Evolutionary conservation across 2,888 invertebrate genomes (phyloP).

Genomic region (Leucoma salicis): DNA sequence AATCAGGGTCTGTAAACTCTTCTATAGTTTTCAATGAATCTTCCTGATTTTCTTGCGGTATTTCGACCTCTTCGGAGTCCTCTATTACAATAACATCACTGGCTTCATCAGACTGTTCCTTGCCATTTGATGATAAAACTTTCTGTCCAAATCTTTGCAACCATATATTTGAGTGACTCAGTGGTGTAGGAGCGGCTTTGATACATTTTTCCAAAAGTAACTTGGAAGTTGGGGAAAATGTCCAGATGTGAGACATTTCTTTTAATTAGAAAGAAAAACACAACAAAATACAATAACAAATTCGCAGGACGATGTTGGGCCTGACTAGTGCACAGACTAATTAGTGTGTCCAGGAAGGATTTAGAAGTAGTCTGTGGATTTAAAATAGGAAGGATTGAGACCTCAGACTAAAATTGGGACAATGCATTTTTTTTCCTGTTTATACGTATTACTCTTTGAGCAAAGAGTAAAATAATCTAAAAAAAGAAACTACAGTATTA

Average conservation of each 20-base stretch:
- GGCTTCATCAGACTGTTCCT: constrained; percentile 4
- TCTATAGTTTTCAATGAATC: constrained; percentile 19
- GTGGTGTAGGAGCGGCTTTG: constrained; percentile 30
- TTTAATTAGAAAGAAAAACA: no score
- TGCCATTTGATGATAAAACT: constrained; percentile 3
- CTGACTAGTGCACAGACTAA: no score
- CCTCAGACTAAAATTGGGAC: no score
- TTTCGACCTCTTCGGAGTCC: constrained; percentile 9
- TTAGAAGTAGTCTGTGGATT: no score
- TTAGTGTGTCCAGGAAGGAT: no score
- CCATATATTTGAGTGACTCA: constrained; percentile 48
- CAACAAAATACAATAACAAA: no score
- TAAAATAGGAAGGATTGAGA: no score
- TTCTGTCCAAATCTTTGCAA: constrained; percentile 36
- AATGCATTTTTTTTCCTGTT: no score
- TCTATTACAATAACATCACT: constrained; percentile 7
- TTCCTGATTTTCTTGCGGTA: constrained; percentile 4
- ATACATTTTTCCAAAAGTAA: constrained; percentile 37
- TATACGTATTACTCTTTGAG: no score
- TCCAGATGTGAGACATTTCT: constrained; percentile 49
- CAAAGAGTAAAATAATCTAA: no score
- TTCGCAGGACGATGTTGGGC: no score
- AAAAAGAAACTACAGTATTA: no score
- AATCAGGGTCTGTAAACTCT: constrained; percentile 39
- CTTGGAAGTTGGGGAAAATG: constrained; percentile 42